Evolutionary conservation across 2,888 invertebrate species (phyloP).

Genomic region (Platerodrilus igneus): DNA sequence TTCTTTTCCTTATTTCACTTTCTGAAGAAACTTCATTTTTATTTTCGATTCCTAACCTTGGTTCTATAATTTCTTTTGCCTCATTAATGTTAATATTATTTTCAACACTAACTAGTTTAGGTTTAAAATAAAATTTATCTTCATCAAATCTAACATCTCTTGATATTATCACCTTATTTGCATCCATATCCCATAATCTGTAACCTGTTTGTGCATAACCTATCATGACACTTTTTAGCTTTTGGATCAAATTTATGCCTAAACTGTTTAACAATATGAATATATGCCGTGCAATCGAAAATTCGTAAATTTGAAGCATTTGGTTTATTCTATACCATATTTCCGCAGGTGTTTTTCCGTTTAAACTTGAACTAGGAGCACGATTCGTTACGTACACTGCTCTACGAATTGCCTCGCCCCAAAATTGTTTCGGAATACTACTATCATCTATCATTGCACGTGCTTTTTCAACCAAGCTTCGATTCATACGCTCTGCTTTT

Average conservation of each 20-base stretch:
- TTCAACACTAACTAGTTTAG: conserved; percentile 13
- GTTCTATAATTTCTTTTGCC: no score
- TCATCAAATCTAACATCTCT: conserved; percentile 19
- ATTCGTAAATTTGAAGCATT: conserved; percentile 5
- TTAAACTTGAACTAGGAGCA: conserved; percentile 2
- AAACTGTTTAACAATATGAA: conserved; percentile 15
- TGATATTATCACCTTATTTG: conserved; percentile 16
- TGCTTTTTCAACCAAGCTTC: conserved; percentile 13
- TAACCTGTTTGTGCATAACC: conserved; percentile 21
- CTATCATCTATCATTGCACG: conserved; percentile 13
- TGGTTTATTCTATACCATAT: conserved; percentile 15
- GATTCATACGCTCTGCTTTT: conserved; percentile 14
- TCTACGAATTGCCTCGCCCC: conserved; percentile 13
- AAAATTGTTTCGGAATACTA: conserved; percentile 13
- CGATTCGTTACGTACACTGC: conserved; percentile 17
- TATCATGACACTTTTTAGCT: conserved; percentile 19
- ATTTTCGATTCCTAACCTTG: no score
- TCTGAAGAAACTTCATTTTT: no score
- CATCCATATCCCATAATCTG: conserved; percentile 20
- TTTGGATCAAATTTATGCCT: conserved; percentile 10
- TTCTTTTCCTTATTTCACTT: no score
- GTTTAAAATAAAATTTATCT: conserved; percentile 11
- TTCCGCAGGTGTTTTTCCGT: conserved; percentile 14
- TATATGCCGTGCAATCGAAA: conserved; percentile 15
- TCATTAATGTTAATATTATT: no score